Conservation (phyloP, 2,113 vertebrate genomes). For the Cheilinus undulatus region DNA sequence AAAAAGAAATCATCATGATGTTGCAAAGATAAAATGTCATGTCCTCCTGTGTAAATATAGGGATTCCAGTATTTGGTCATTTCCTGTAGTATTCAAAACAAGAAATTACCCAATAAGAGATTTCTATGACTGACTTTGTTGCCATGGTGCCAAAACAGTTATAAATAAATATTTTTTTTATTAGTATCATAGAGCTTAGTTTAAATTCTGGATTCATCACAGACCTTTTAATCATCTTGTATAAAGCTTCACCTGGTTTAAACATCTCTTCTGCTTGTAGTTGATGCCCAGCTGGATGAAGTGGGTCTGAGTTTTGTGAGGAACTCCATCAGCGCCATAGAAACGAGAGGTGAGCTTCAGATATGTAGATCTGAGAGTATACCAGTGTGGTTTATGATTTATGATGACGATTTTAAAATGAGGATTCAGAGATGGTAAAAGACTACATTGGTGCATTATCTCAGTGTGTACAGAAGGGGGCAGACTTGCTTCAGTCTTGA, state of each 20-base stretch:
- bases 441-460: conserved; percentile 4
- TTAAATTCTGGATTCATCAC: too few relatives aligned
- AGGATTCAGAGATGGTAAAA: not conserved
- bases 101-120: too few relatives aligned
- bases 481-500: conserved; percentile 64
- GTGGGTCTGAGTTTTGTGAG: conserved; percentile 90
- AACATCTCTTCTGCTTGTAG: conserved; percentile 49
- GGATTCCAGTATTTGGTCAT: too few relatives aligned
- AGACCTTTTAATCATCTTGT: too few relatives aligned
- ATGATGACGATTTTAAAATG: not conserved
- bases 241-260: not conserved
- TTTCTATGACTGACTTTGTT: too few relatives aligned
- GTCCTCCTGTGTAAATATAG: too few relatives aligned
- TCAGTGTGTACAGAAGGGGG: conserved; percentile 69
- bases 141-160: too few relatives aligned
- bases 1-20: too few relatives aligned
- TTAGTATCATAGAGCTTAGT: too few relatives aligned
- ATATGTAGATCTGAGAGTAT: not conserved
- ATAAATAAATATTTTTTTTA: too few relatives aligned
- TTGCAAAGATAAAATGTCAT: too few relatives aligned
- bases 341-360: conserved; percentile 89
- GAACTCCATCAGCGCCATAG: conserved; percentile 93
- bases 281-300: conserved; percentile 92
- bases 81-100: too few relatives aligned
- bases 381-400: not conserved